Evolutionary conservation across 2,888 invertebrate species (phyloP).

Genomic region (Holacanthella duospinosa): DNA sequence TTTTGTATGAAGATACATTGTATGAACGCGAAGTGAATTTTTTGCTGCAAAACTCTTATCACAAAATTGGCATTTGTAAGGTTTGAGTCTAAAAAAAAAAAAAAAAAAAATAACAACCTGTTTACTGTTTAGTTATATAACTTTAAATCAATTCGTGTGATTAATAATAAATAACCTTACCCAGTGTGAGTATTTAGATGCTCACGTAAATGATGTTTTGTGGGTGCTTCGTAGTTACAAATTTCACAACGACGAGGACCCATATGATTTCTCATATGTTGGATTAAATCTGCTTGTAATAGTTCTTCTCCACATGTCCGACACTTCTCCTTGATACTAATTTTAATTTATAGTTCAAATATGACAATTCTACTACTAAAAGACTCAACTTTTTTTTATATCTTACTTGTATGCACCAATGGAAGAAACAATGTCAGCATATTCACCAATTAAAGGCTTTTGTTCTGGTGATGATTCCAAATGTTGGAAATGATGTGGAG

Average conservation of each 20-base stretch:
- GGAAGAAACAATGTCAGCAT: neutral
- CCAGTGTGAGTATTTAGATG: conserved; percentile 9
- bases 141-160: too few relatives aligned
- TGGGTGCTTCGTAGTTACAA: conserved; percentile 8
- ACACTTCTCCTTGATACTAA: neutral
- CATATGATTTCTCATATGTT: conserved; percentile 10
- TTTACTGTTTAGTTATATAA: neutral
- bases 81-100: neutral
- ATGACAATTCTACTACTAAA: too few relatives aligned
- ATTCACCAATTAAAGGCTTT: neutral
- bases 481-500: neutral
- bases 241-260: conserved; percentile 10
- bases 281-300: neutral
- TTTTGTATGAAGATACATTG: conserved; percentile 11
- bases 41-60: conserved; percentile 10
- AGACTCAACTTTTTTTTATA: too few relatives aligned
- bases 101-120: neutral
- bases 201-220: conserved; percentile 8
- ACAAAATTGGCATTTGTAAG: conserved; percentile 8
- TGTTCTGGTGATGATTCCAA: neutral
- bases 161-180: too few relatives aligned
- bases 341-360: neutral
- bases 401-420: neutral
- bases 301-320: neutral
- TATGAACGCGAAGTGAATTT: conserved; percentile 7